Conservation (phyloP, 2,113 vertebrate species). For the Scomber scombrus region DNA sequence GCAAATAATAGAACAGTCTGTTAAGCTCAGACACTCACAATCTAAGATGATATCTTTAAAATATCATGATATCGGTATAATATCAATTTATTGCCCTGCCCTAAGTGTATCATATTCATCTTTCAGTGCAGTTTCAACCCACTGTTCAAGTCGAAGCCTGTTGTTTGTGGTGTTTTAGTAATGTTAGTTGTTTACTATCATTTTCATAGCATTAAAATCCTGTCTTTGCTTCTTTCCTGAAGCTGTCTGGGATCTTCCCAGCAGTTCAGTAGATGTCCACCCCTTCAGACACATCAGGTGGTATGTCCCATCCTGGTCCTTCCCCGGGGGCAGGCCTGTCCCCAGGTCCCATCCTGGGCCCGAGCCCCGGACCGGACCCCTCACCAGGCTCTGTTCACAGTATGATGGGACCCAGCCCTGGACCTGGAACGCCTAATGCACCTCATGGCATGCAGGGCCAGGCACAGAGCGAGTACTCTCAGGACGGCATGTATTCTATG, state of each 20-base stretch:
- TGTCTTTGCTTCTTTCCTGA: neutral
- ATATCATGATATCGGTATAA: too few species aligned
- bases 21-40: too few species aligned
- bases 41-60: too few species aligned
- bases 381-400: slow-evolving; percentile 98
- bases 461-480: slow-evolving; percentile 91
- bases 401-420: slow-evolving; percentile 98
- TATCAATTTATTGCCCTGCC: too few species aligned
- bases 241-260: slow-evolving; percentile 50
- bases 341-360: slow-evolving; percentile 96
- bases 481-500: slow-evolving; percentile 93
- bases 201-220: neutral
- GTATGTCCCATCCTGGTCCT: slow-evolving; percentile 97
- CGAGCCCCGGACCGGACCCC: slow-evolving; percentile 95
- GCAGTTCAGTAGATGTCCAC: slow-evolving; percentile 90
- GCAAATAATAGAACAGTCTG: too few species aligned
- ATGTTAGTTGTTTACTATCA: too few species aligned
- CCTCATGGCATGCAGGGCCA: slow-evolving; percentile 90
- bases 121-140: too few species aligned
- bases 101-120: too few species aligned
- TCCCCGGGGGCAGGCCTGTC: slow-evolving; percentile 95
- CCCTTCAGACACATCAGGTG: slow-evolving; percentile 90
- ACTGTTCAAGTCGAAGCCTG: too few species aligned
- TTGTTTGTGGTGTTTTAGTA: neutral
- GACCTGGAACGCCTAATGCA: slow-evolving; percentile 93